Percentiles rank a stretch among this genome's conserved stretches.
phyloP scores from a whole-genome alignment of 2,888 invertebrate genomes.

The Nymphalis polychloros region DNA sequence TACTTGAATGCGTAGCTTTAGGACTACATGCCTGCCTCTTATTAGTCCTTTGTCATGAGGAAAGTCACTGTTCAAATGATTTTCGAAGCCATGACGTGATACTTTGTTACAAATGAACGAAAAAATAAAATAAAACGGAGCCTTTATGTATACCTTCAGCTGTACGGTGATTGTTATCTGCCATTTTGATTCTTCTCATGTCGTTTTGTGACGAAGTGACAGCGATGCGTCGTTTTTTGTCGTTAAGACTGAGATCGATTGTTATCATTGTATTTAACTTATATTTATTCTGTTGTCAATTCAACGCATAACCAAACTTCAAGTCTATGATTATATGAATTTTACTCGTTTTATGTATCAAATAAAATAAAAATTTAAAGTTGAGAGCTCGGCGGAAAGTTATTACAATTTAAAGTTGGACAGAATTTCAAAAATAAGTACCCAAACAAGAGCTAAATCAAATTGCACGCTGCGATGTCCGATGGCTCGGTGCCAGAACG shows the following conservation, averaged over 20 bases:
- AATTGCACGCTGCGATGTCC: slow-evolving; percentile 33
- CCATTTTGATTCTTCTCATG: background rate
- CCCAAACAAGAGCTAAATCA: slow-evolving; percentile 32
- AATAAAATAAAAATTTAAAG: background rate
- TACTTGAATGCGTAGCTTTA: slow-evolving; percentile 7
- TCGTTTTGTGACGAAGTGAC: slow-evolving; percentile 1
- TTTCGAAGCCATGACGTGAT: slow-evolving; percentile 7
- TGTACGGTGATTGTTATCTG: slow-evolving; percentile 10
- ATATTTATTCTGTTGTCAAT: too few relatives aligned
- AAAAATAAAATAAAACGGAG: slow-evolving; percentile 12
- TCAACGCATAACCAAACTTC: too few relatives aligned
- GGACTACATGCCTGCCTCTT: slow-evolving; percentile 16
- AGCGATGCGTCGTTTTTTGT: background rate
- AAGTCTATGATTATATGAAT: background rate
- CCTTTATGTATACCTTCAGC: slow-evolving; percentile 8
- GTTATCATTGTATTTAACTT: background rate
- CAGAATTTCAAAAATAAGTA: slow-evolving; percentile 16
- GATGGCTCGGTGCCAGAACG: slow-evolving; percentile 37
- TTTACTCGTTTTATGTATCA: background rate
- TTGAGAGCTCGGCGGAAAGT: background rate
- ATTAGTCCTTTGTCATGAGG: slow-evolving; percentile 28
- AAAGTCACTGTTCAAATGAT: slow-evolving; percentile 13
- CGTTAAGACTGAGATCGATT: background rate
- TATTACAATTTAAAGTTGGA: background rate
- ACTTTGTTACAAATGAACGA: slow-evolving; percentile 1